Conservation (phyloP, 2,797 vertebrate species). For the Pempheris klunzingeri region DNA sequence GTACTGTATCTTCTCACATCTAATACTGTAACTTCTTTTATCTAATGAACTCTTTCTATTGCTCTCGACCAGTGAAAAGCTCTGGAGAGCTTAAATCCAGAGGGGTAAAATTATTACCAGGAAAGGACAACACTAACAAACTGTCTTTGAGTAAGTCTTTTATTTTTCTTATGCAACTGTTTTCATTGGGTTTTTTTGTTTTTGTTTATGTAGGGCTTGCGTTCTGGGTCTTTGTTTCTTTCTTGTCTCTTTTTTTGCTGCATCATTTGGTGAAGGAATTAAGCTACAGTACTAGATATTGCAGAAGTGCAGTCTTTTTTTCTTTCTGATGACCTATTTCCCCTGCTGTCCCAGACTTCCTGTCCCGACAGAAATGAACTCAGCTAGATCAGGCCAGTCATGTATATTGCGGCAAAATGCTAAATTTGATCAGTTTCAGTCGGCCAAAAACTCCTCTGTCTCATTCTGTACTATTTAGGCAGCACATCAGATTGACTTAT, state of each 20-base stretch:
- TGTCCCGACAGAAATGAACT: slow-evolving; percentile 51
- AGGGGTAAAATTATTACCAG: slow-evolving; percentile 97
- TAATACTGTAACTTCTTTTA: slow-evolving; percentile 80
- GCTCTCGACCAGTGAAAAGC: slow-evolving; percentile 86
- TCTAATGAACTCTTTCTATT: slow-evolving; percentile 80
- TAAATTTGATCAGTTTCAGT: slow-evolving; percentile 49
- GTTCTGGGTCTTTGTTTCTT: slow-evolving; percentile 70
- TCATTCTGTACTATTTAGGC: slow-evolving; percentile 37
- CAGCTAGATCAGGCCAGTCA: slow-evolving; percentile 42
- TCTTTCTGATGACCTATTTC: slow-evolving; percentile 72
- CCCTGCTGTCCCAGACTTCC: slow-evolving; percentile 42
- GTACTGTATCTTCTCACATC: slow-evolving; percentile 82
- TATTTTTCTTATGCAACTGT: slow-evolving; percentile 77
- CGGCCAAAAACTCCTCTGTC: slow-evolving; percentile 1
- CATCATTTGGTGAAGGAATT: slow-evolving; percentile 71
- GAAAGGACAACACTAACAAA: slow-evolving; percentile 96
- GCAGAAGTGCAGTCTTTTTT: slow-evolving; percentile 78
- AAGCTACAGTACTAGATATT: slow-evolving; percentile 81
- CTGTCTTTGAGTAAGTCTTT: slow-evolving; percentile 96
- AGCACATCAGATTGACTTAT: slow-evolving; percentile 46
- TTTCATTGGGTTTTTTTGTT: slow-evolving; percentile 67
- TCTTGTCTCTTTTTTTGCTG: slow-evolving; percentile 63
- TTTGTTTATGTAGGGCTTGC: slow-evolving; percentile 67
- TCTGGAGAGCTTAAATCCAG: slow-evolving; percentile 97
- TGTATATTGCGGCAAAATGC: slow-evolving; percentile 50